Evolutionary conservation across 2,888 invertebrate species (phyloP).

Genomic region (Microctonus brassicae): DNA sequence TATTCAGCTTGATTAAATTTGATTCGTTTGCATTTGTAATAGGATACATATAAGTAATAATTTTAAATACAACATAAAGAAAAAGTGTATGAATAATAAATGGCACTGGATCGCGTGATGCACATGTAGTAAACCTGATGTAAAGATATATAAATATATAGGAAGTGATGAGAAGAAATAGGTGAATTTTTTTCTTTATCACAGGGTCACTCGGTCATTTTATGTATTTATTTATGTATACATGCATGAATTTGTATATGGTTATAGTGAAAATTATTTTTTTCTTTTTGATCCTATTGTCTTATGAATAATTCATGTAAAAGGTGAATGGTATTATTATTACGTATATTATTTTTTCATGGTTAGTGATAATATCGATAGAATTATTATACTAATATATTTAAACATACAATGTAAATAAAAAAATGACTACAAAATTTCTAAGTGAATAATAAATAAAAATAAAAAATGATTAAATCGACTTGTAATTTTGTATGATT

Average conservation of each 20-base stretch:
- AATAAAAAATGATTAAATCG: too few species aligned
- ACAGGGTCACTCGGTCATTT: slow-evolving; percentile 34
- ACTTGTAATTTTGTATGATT: too few species aligned
- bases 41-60: background rate
- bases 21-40: background rate
- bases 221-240: slow-evolving; percentile 25
- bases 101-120: background rate
- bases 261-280: background rate
- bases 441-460: too few species aligned
- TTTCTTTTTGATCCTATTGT: too few species aligned
- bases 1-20: background rate
- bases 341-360: background rate
- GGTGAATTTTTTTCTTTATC: too few species aligned
- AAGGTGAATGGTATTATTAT: background rate
- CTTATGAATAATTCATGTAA: background rate
- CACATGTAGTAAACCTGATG: too few species aligned
- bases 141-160: too few species aligned
- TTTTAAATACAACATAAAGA: background rate
- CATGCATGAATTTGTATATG: slow-evolving; percentile 21
- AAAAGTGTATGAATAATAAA: background rate
- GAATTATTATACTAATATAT: too few species aligned
- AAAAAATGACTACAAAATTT: too few species aligned
- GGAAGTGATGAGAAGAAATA: background rate
- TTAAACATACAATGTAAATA: background rate
- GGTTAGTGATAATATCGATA: background rate